These are phyloP conservation scores for Leptogaster cylindrica DNA, from an alignment of 2,888 invertebrate genomes.

Conservation along the genomic window DNA sequence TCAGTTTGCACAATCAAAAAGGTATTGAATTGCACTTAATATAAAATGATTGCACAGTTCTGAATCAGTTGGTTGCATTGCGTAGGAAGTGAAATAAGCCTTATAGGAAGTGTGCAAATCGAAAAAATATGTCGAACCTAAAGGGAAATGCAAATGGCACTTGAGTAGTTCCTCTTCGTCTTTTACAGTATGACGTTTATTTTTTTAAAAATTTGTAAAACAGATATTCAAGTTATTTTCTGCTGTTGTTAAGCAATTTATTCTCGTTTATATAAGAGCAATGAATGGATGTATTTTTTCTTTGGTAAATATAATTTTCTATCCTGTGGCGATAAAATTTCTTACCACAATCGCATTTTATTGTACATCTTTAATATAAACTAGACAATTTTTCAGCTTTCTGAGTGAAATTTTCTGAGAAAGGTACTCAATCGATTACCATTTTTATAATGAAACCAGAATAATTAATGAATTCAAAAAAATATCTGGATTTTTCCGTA, in stretches of 20 bases:
- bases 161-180: constrained; percentile 18
- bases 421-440: constrained; percentile 1
- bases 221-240: not conserved
- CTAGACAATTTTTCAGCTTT: not conserved
- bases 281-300: too few relatives aligned
- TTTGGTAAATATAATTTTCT: too few relatives aligned
- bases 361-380: too few relatives aligned
- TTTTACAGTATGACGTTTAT: constrained; percentile 7
- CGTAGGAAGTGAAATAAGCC: not conserved
- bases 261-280: too few relatives aligned
- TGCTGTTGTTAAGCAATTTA: not conserved
- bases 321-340: too few relatives aligned
- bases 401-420: not conserved
- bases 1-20: not conserved
- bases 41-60: constrained; percentile 2
- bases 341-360: too few relatives aligned
- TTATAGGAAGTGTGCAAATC: not conserved
- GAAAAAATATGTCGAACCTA: not conserved
- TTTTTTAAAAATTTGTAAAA: not conserved
- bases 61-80: too few relatives aligned
- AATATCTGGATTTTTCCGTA: not conserved
- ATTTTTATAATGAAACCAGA: too few relatives aligned
- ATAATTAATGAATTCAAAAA: not conserved
- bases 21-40: not conserved
- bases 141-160: constrained; percentile 28